Conservation (phyloP, 2,888 invertebrate species). For the Choreutis nemorana region DNA sequence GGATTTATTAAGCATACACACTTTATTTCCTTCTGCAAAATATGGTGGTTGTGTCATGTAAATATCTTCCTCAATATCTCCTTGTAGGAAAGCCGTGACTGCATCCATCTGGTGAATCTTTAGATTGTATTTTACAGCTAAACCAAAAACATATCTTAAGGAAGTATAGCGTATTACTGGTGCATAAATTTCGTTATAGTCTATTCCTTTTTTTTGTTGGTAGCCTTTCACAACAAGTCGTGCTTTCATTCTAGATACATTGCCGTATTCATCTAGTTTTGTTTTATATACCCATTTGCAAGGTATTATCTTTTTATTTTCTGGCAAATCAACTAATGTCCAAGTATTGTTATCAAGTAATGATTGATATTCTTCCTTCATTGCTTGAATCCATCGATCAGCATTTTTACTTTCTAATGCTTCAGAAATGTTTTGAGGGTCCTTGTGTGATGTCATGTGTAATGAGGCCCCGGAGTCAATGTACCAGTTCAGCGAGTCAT, state of each 20-base stretch:
- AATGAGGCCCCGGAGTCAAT: too few species aligned
- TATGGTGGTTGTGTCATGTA: conserved; percentile 3
- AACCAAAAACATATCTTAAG: too few species aligned
- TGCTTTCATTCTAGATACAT: not conserved
- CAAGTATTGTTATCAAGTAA: conserved; percentile 4
- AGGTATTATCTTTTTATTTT: not conserved
- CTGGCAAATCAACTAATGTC: not conserved
- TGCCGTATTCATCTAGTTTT: not conserved
- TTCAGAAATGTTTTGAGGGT: too few species aligned
- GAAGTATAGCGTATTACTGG: too few species aligned
- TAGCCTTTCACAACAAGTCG: not conserved
- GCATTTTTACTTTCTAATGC: not conserved
- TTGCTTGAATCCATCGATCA: conserved; percentile 9
- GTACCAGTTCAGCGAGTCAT: too few species aligned
- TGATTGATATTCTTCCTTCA: conserved; percentile 12
- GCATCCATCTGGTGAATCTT: conserved; percentile 4
- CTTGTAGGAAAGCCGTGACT: conserved; percentile 4
- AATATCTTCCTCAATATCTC: conserved; percentile 1
- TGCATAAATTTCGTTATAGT: conserved; percentile 3
- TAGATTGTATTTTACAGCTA: conserved; percentile 3
- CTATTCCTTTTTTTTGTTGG: not conserved
- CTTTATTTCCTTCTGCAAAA: conserved; percentile 3
- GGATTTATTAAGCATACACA: conserved; percentile 4
- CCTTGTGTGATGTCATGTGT: too few species aligned
- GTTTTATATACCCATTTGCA: conserved; percentile 3